Percentiles rank a stretch among this genome's conserved stretches.
phyloP scores from a whole-genome alignment of 2,797 vertebrate species.

The Lagocephalus sceleratus region DNA sequence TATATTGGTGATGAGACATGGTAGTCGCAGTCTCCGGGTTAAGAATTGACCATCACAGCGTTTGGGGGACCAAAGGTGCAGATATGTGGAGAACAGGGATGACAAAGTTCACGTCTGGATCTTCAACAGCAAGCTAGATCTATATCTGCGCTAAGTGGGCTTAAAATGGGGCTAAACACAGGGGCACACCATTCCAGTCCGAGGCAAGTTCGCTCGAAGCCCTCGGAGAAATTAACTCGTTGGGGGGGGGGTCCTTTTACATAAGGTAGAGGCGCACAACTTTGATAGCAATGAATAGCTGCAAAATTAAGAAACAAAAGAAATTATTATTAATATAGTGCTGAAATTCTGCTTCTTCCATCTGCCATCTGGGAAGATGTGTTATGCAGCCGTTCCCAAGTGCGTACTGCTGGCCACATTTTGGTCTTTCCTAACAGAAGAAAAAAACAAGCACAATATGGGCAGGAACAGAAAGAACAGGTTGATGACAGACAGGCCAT shows the following conservation, averaged over 20 bases:
- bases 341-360: conserved; percentile 5
- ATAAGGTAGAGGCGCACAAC: conserved; percentile 23
- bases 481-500: conserved; percentile 1
- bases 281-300: conserved; percentile 57
- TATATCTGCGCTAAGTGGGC: conserved; percentile 65
- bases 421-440: conserved; percentile 23
- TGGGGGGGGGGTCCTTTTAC: conserved; percentile 23
- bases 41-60: conserved; percentile 55
- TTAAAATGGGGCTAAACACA: conserved; percentile 81
- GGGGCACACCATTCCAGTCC: conserved; percentile 77
- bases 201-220: conserved; percentile 72
- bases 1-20: conserved; percentile 79
- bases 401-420: conserved; percentile 9
- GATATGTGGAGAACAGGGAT: background rate
- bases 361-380: conserved; percentile 7
- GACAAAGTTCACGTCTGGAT: conserved; percentile 10
- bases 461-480: conserved; percentile 7
- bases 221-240: conserved; percentile 37
- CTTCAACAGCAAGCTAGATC: conserved; percentile 55
- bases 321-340: too few relatives aligned
- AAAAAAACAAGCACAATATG: conserved; percentile 14
- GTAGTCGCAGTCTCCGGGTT: conserved; percentile 74
- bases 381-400: conserved; percentile 1
- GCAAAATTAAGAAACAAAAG: conserved; percentile 24
- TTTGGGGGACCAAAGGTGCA: conserved; percentile 34